A percentile compares a stretch with the other conserved stretches of the same genome.
These are phyloP conservation scores for Nasonia oneida DNA, from an alignment of 2,888 invertebrate genomes.

Conservation along the genomic window DNA sequence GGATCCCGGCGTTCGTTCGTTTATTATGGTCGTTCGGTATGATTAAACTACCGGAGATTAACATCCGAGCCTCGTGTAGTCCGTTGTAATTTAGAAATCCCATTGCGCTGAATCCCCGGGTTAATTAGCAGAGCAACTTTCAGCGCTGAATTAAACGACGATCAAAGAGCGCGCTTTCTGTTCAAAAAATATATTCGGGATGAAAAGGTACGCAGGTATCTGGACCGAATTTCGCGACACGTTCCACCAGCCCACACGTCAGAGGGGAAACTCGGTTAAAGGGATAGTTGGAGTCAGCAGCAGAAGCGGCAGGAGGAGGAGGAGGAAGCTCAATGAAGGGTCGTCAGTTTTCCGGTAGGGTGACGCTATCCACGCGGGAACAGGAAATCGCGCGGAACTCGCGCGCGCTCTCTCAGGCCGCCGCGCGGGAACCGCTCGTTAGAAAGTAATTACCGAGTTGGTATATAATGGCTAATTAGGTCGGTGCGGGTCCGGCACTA, in stretches of 20 bases:
- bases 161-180: neutral
- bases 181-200: neutral
- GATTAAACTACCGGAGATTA: neutral
- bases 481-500: constrained; percentile 53
- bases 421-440: constrained; percentile 57
- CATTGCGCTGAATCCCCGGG: neutral
- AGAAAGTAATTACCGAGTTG: constrained; percentile 66
- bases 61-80: neutral
- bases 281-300: neutral
- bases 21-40: no score
- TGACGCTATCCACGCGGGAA: constrained; percentile 53
- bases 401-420: neutral
- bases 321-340: constrained; percentile 5
- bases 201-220: neutral
- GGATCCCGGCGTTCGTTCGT: no score
- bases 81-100: neutral
- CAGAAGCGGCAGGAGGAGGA: neutral
- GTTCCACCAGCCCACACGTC: neutral
- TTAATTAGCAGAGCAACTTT: neutral
- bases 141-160: neutral
- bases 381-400: constrained; percentile 54
- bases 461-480: constrained; percentile 65
- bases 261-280: neutral
- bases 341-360: constrained; percentile 55
- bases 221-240: neutral